A percentile compares a stretch with the other conserved stretches of the same genome.
phyloP scores from a whole-genome alignment of 2,888 invertebrate species.

The Mystacides longicornis region DNA sequence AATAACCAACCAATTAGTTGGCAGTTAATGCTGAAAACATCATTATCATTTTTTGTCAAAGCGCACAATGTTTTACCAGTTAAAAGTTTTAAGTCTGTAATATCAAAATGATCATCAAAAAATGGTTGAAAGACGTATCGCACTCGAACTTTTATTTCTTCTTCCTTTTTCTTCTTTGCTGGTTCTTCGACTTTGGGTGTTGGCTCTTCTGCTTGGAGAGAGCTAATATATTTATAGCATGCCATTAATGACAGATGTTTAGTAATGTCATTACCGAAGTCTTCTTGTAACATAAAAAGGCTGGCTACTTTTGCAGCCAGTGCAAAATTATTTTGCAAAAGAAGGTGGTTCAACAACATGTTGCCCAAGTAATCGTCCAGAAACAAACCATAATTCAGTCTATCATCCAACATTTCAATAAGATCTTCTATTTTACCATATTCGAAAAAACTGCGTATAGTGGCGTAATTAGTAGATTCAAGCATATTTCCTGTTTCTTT shows the following conservation, averaged over 20 bases:
- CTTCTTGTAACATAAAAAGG: constrained; percentile 84
- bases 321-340: constrained; percentile 59
- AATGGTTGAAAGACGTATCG: constrained; percentile 72
- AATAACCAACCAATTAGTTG: constrained; percentile 59
- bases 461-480: constrained; percentile 77
- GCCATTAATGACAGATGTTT: constrained; percentile 64
- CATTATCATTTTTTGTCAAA: constrained; percentile 46
- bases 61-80: constrained; percentile 76
- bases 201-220: constrained; percentile 34
- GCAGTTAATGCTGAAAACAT: constrained; percentile 49
- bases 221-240: constrained; percentile 62
- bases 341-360: constrained; percentile 69
- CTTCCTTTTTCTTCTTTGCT: constrained; percentile 36
- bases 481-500: constrained; percentile 62
- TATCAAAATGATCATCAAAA: constrained; percentile 87
- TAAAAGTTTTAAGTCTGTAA: constrained; percentile 60
- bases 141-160: constrained; percentile 67
- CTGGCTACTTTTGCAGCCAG: constrained; percentile 71
- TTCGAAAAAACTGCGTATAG: constrained; percentile 55
- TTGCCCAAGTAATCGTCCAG: constrained; percentile 75
- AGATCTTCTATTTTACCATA: constrained; percentile 55
- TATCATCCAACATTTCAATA: constrained; percentile 67
- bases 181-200: constrained; percentile 28
- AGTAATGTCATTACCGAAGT: constrained; percentile 64
- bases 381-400: constrained; percentile 83